Evolutionary conservation across 2,888 invertebrate species (phyloP), one percentile per base, ranked within the genome.

Genomic region (Philereme vetulata): DNA sequence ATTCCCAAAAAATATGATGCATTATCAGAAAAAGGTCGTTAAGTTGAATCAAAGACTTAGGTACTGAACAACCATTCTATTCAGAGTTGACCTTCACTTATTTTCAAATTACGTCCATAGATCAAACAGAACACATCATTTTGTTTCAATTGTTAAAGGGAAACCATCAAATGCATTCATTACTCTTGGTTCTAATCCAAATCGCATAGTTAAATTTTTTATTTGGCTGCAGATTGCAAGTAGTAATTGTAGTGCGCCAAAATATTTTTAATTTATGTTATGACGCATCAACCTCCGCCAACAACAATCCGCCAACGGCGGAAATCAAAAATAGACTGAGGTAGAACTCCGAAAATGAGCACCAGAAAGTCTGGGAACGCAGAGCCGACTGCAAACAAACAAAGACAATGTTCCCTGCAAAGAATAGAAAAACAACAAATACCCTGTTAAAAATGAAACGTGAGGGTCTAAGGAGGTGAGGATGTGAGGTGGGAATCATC

Each of bases 111-210:
- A 60, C 56, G 60, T 44, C 52, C 59, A 56, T 69, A 67, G 60
- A 69, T 70, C 66, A 71, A 70, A 67, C 62, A 43, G 42, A 21
- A 21, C 21, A 21, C 43, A 44, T 51, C 34, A 51, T 51, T n/a
- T 61, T 56, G 56, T 53, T 65, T 63, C 59, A 62, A 62, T 72
- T 57, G 32, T 62, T n/a, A 67, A 67, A 68, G 64, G 56, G 61
- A 69, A 63, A 67, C 64, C 50, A 54, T 68, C 62, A 64, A 60
- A 71, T 64, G 56, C 62, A 61, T 56, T 66, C 55, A 70, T 68
- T 68, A 66, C 67, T 72, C 60, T 82, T 85, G 85, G 82, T 78
- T 67, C 62, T 60, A 62, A 69, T 82, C 84, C 84, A 85, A 85
- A 64, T 74, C 72, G 66, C 66, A 77, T 51, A 54, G 7, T 49